Evolutionary conservation across 2,888 invertebrate genomes (phyloP), one percentile per base, ranked within the genome.

Genomic region (Hyppa rectilinea): DNA sequence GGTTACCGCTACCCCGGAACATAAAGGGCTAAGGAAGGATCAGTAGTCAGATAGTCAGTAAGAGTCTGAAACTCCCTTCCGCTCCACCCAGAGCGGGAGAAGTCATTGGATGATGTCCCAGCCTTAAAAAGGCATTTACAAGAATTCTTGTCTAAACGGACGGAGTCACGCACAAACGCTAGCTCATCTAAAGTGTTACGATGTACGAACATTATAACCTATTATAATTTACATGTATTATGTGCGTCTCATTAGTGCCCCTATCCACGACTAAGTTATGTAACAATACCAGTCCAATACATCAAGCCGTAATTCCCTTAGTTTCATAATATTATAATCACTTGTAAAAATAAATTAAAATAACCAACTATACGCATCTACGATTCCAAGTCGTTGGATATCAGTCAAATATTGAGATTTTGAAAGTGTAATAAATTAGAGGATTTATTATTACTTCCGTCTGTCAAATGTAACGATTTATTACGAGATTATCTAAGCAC

Each of bases 401-500:
- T 52, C 34, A 60, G n/a, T 47, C 43, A 45, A 60, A 77, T 72
- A 56, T 74, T 38, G 20, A 50, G 26, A 55, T 66, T 74, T 81
- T 62, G 82, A 81, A 85, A 83, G 85, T 71, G 53, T 36, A 56
- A 71, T 68, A 76, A 67, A 69, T 65, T 52, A 26, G 1, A 70
- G 36, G 29, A 70, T 73, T 63, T 67, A 80, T 75, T n/a, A n/a
- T n/a, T n/a, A 83, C 76, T 84, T 84, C 84, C 86, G 71, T 61
- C 63, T 76, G 38, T 52, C 56, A 49, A 53, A 61, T n/a, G 4
- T 23, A 36, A 65, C 34, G 49, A 47, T 71, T 53, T 62, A 73
- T 64, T 43, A n/a, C n/a, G 40, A 56, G 43, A 53, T 69, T 73
- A 71, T 47, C 52, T 71, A 64, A 67, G 52, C 63, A 65, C 59